A percentile compares a stretch with the other conserved stretches of the same genome.
These are phyloP conservation scores for Drosophila dives DNA, from an alignment of 2,888 invertebrate species.

Conservation along the genomic window DNA sequence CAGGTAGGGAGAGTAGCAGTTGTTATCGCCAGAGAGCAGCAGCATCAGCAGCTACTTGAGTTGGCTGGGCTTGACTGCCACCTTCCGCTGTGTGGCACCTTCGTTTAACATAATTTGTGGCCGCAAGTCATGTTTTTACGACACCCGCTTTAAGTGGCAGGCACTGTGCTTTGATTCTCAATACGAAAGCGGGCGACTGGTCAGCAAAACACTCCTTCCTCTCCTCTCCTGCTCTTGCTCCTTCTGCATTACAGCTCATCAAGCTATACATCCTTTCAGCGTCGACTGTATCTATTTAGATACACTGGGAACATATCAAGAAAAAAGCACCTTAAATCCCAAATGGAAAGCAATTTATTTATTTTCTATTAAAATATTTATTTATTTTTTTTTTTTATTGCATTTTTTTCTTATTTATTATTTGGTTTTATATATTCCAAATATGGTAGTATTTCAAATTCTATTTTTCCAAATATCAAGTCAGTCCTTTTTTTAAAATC, in stretches of 20 bases:
- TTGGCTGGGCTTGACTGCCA: conserved; percentile 59
- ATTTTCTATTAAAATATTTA: no score
- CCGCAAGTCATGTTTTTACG: conserved; percentile 70
- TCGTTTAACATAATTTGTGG: conserved; percentile 74
- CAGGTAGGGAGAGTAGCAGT: conserved; percentile 8
- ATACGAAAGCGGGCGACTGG: conserved; percentile 24
- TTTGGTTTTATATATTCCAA: background rate
- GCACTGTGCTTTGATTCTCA: conserved; percentile 40
- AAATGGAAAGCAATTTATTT: background rate
- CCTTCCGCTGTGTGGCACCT: conserved; percentile 63
- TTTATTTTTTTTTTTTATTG: no score
- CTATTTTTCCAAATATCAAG: background rate
- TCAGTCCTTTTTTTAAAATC: background rate
- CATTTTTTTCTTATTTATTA: background rate
- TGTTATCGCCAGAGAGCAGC: conserved; percentile 29
- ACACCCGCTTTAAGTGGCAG: conserved; percentile 66
- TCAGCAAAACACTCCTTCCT: conserved; percentile 13
- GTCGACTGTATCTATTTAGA: conserved; percentile 6
- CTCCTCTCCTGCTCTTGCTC: conserved; percentile 5
- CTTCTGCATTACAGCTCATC: conserved; percentile 24
- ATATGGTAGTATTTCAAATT: background rate
- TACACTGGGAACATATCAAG: background rate
- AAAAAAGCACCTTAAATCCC: background rate
- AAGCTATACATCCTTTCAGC: conserved; percentile 28
- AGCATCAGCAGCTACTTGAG: conserved; percentile 64